phyloP scores from a whole-genome alignment of 2,113 vertebrate genomes.

The Carassius gibelio region DNA sequence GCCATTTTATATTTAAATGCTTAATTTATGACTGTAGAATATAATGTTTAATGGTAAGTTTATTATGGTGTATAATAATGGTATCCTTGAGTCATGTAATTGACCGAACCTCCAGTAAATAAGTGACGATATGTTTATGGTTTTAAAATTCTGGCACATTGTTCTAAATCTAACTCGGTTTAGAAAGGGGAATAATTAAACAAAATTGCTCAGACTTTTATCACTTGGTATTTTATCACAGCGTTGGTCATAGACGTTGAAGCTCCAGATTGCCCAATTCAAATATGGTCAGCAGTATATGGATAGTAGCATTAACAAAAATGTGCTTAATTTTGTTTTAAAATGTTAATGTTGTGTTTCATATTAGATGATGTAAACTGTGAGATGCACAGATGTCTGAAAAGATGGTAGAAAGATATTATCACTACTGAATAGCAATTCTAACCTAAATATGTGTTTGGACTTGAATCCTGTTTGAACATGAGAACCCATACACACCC shows the following conservation, averaged over 20 bases:
- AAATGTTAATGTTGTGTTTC: not conserved
- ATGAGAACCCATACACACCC: conserved; percentile 25
- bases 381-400: not conserved
- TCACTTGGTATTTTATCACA: not conserved
- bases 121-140: not conserved
- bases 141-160: not conserved
- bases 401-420: no score
- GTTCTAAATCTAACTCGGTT: not conserved
- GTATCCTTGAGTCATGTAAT: not conserved
- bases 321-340: not conserved
- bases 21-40: not conserved
- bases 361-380: not conserved
- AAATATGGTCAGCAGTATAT: no score
- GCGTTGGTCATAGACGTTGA: no score
- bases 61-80: not conserved
- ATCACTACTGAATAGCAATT: not conserved
- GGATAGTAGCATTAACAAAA: no score
- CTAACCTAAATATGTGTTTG: conserved; percentile 6
- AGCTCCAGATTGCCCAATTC: no score
- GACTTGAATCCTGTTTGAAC: conserved; percentile 22
- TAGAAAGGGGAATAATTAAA: not conserved
- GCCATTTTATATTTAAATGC: not conserved
- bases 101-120: not conserved
- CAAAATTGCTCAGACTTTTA: not conserved
- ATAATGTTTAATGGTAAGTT: not conserved